Percentiles rank a stretch among this genome's conserved stretches.
These are phyloP conservation scores for Dicrostonyx torquatus DNA, from an alignment of 2,797 vertebrate genomes.

Conservation along the genomic window DNA sequence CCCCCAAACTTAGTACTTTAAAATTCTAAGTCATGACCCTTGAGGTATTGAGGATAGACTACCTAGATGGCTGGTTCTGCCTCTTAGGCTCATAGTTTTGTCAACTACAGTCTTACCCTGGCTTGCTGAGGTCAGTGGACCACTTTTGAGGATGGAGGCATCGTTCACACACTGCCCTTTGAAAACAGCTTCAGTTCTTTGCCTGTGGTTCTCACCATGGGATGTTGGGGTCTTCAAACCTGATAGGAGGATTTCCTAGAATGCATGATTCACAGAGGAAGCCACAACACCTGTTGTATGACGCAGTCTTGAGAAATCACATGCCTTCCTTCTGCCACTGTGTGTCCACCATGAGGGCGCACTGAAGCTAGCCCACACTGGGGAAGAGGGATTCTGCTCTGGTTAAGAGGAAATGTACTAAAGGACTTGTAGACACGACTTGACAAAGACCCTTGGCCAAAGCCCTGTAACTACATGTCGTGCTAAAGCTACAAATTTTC, in stretches of 20 bases:
- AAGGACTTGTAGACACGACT: background rate
- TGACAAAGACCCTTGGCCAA: background rate
- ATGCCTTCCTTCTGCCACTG: background rate
- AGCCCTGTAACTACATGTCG: conserved; percentile 1
- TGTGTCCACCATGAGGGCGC: background rate
- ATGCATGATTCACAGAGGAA: background rate
- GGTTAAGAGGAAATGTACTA: background rate
- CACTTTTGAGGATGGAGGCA: background rate
- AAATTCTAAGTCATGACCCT: conserved; percentile 8
- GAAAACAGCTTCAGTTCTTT: background rate
- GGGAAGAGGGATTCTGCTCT: background rate
- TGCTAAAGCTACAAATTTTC: conserved; percentile 4
- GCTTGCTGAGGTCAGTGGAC: background rate
- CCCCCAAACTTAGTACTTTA: conserved; percentile 19
- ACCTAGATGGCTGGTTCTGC: background rate
- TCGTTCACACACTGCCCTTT: background rate
- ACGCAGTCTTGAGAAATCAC: background rate
- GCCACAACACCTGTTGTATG: background rate
- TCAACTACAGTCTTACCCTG: background rate
- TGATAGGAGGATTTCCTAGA: conserved; percentile 12
- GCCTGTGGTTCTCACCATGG: background rate
- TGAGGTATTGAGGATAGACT: background rate
- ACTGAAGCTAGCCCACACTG: background rate
- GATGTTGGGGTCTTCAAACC: background rate
- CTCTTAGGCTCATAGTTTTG: background rate